A percentile compares a stretch with the other conserved stretches of the same genome.
Evolutionary conservation across 2,888 invertebrate species (phyloP).

Genomic region (Epicampocera succincta): DNA sequence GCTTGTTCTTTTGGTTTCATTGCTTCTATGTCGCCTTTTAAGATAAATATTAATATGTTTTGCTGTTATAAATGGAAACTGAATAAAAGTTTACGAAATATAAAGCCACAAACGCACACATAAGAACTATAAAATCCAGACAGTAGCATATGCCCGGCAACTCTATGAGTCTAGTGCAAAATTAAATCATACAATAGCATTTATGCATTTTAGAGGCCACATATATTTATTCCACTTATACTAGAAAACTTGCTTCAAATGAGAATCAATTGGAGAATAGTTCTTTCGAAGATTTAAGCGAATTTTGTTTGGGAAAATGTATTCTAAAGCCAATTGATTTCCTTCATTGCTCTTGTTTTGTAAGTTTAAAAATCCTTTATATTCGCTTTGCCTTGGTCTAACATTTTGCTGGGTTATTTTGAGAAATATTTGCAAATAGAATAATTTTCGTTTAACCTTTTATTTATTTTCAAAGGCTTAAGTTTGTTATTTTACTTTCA

Average conservation of each 20-base stretch:
- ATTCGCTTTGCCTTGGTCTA: too few species aligned
- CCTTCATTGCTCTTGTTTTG: too few species aligned
- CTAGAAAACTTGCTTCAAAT: too few species aligned
- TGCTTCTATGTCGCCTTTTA: constrained; percentile 11
- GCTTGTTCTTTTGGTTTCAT: constrained; percentile 10
- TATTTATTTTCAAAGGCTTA: constrained; percentile 45
- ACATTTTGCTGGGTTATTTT: constrained; percentile 20
- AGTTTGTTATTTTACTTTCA: not conserved
- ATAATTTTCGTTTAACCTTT: constrained; percentile 13
- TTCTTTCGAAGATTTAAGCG: too few species aligned
- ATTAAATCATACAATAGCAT: too few species aligned
- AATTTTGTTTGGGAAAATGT: too few species aligned
- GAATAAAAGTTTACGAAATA: not conserved
- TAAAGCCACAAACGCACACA: constrained; percentile 2
- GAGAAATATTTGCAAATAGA: not conserved
- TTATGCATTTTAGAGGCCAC: too few species aligned
- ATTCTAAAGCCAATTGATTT: too few species aligned
- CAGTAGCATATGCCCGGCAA: not conserved
- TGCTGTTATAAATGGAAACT: not conserved
- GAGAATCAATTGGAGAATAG: too few species aligned
- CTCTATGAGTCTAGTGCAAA: not conserved
- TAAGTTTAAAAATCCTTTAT: too few species aligned
- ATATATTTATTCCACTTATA: too few species aligned
- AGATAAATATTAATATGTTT: constrained; percentile 27
- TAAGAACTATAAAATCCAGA: not conserved